Base-by-base conservation (phyloP, 2,888 invertebrate genomes). In the Drosophila melanocephala region DNA sequence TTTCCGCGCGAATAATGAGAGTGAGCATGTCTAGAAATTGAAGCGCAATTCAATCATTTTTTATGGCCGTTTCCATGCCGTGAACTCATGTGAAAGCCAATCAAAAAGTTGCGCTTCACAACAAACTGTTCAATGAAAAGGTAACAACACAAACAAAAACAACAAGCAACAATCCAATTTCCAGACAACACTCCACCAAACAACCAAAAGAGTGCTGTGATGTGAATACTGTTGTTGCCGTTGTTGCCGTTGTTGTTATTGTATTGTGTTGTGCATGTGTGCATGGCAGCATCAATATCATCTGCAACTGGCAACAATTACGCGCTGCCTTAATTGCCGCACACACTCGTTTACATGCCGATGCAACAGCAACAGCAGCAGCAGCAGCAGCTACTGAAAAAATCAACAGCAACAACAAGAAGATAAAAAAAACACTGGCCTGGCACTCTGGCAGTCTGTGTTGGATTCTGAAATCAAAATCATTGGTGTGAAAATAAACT, bases 401-500 rank as follows among this genome's bases (percentile, higher is more conserved):
- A 62, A 19, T 47, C 37, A 53, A n/a, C 42, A 37, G 50, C 60
- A 68, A 22, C 39, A 68, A 58, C 50, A 68, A 56, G 42, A 53
- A 37, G 32, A 55, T 35, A 28, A 14, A 35, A 70, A 42, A 69
- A 69, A 65, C 76, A 64, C 64, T 57, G 35, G 42, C 57, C 55
- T 62, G 51, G 32, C 30, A 14, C 28, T 6, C 51, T 55, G 19
- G 51, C 10, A 53, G 42, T 63, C 76, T 58, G 65, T 67, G 71
- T 75, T 72, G 72, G 77, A 75, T 55, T 57, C 65, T 79, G 89
- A 83, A 87, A 87, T 87, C 86, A 89, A 86, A 87, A 86, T 82
- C 87, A 89, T 87, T 86, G 84, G 88, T 81, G 90, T 90, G 90
- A 88, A 88, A 89, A 88, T 88, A 88, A 88, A 89, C 87, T 88